Evolutionary conservation across 2,797 vertebrate species (phyloP).

Genomic region (Dryobates pubescens): DNA sequence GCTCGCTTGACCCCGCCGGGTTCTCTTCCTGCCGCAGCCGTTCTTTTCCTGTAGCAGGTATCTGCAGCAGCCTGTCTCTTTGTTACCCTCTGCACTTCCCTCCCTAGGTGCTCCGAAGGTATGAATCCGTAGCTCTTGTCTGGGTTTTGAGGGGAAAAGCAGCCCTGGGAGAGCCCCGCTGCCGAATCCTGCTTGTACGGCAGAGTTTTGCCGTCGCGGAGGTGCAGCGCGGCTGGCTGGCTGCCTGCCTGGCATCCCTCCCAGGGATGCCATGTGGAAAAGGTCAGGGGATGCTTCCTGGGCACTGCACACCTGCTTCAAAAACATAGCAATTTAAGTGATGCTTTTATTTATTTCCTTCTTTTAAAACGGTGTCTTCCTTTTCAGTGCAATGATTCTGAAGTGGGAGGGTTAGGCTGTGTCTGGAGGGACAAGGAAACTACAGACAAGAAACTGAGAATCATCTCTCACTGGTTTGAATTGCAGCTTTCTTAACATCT

Average conservation of each 20-base stretch:
- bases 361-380: neutral
- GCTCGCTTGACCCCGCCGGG: slow-evolving; percentile 52
- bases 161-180: neutral
- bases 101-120: slow-evolving; percentile 37
- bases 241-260: neutral
- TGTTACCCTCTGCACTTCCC: slow-evolving; percentile 43
- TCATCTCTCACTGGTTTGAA: neutral
- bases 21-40: slow-evolving; percentile 69
- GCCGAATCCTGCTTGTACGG: neutral
- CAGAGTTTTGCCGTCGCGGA: neutral
- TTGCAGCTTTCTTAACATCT: slow-evolving; percentile 15
- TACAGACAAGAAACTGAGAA: neutral
- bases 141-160: neutral
- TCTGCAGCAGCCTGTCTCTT: slow-evolving; percentile 54
- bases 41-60: slow-evolving; percentile 63
- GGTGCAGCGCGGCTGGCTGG: neutral
- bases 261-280: neutral
- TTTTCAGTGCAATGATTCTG: neutral
- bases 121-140: neutral
- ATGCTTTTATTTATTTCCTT: neutral
- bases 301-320: neutral
- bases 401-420: neutral
- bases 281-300: slow-evolving; percentile 38
- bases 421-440: neutral
- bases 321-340: neutral